Conservation (phyloP, 2,888 invertebrate genomes). For the Polydrusus pterygomalis region DNA sequence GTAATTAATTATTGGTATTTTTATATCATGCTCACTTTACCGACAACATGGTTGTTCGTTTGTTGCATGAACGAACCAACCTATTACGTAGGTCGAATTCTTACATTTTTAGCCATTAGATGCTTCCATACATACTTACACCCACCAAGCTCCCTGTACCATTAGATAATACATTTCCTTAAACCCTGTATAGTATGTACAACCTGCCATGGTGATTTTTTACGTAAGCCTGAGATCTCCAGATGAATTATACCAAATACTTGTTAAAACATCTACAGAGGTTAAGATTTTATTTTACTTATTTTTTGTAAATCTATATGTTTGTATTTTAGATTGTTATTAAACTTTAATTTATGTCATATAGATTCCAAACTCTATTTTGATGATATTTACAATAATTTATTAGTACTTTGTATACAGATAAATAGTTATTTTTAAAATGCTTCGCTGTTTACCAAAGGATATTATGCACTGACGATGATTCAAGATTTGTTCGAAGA, state of each 20-base stretch:
- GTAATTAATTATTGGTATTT: constrained; percentile 20
- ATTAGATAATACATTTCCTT: constrained; percentile 4
- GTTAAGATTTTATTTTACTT: constrained; percentile 22
- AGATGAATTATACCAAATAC: constrained; percentile 43
- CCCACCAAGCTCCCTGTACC: constrained; percentile 35
- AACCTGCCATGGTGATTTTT: constrained; percentile 30
- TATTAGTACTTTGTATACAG: too few species aligned
- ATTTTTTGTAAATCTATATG: neutral
- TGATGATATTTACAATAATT: too few species aligned
- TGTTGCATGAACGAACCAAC: too few species aligned
- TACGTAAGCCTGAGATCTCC: constrained; percentile 30
- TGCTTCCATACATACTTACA: constrained; percentile 46
- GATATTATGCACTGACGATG: too few species aligned
- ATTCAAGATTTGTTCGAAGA: too few species aligned
- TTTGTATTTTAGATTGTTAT: neutral
- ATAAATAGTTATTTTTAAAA: neutral
- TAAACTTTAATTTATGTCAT: too few species aligned
- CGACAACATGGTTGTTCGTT: neutral
- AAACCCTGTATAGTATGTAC: constrained; percentile 21
- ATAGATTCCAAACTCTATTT: too few species aligned
- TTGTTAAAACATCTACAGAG: constrained; percentile 25
- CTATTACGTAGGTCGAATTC: neutral
- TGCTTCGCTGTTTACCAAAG: too few species aligned
- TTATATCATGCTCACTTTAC: constrained; percentile 35
- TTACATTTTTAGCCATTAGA: constrained; percentile 46